These are phyloP conservation scores for Macaca nemestrina DNA, from an alignment of 2,113 vertebrate species.

Conservation along the genomic window DNA sequence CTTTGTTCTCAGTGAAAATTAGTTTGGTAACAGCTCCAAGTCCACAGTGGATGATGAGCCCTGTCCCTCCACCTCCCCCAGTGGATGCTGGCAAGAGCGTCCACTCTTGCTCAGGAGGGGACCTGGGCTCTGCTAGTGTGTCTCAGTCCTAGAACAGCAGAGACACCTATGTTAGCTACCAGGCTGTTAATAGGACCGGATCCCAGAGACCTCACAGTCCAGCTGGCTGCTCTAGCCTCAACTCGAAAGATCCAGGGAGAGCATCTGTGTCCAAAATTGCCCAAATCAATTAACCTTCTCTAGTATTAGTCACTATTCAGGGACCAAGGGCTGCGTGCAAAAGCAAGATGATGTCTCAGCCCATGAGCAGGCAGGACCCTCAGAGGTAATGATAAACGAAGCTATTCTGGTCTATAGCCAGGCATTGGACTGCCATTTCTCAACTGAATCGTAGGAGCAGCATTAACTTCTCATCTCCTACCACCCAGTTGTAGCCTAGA, in stretches of 20 bases:
- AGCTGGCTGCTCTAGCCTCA: conserved; percentile 25
- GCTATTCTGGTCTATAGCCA: background rate
- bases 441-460: background rate
- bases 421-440: rapidly evolving
- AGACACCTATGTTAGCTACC: conserved; percentile 9
- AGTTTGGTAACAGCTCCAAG: conserved; percentile 62
- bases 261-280: conserved; percentile 39
- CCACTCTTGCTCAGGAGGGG: conserved; percentile 11
- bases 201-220: background rate
- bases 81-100: conserved; percentile 27
- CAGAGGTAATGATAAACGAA: background rate
- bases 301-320: background rate
- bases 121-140: background rate
- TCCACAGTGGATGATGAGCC: conserved; percentile 33
- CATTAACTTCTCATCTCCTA: background rate
- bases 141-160: background rate
- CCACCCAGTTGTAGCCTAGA: background rate
- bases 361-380: conserved; percentile 4
- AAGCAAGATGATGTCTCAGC: conserved; percentile 54
- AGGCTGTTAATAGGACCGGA: conserved; percentile 24
- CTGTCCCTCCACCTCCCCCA: rapidly evolving
- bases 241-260: background rate
- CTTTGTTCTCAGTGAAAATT: conserved; percentile 77
- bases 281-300: conserved; percentile 78
- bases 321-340: conserved; percentile 59